These are phyloP conservation scores for Malurus melanocephalus DNA, from an alignment of 2,113 vertebrate genomes.

Conservation along the genomic window DNA sequence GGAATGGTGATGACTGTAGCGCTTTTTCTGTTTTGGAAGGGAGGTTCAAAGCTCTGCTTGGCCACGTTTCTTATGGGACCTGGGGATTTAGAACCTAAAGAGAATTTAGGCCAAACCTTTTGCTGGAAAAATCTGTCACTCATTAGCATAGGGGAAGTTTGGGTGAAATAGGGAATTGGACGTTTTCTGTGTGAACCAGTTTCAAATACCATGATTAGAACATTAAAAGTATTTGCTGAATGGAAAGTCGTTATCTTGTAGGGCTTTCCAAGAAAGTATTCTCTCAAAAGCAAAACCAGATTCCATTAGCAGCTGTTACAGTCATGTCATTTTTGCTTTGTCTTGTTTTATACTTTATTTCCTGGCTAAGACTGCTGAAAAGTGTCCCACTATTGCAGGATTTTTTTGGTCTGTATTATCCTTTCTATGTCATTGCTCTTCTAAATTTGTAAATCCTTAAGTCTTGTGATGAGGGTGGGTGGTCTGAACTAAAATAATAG, in stretches of 20 bases:
- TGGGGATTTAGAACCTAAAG: not conserved
- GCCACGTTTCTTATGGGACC: not conserved
- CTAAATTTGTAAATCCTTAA: constrained; percentile 2
- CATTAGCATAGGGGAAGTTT: not conserved
- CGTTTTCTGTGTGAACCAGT: not conserved
- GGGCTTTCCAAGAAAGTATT: not conserved
- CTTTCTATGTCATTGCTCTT: not conserved
- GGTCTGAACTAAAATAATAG: constrained; percentile 2
- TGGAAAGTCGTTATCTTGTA: not conserved
- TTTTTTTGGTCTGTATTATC: not conserved
- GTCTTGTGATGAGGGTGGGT: not conserved
- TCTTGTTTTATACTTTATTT: not conserved
- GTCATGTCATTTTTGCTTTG: not conserved
- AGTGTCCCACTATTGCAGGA: not conserved
- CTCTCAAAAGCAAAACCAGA: not conserved
- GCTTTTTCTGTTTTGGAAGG: not conserved
- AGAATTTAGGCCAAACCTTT: not conserved
- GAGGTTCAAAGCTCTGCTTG: not conserved
- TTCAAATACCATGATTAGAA: not conserved
- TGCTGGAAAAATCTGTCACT: not conserved
- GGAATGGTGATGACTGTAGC: not conserved
- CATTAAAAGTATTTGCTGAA: not conserved
- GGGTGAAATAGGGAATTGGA: not conserved
- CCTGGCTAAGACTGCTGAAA: not conserved
- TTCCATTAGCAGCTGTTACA: not conserved